Conservation (phyloP, 2,888 invertebrate genomes). For the Brenthis hecate region DNA sequence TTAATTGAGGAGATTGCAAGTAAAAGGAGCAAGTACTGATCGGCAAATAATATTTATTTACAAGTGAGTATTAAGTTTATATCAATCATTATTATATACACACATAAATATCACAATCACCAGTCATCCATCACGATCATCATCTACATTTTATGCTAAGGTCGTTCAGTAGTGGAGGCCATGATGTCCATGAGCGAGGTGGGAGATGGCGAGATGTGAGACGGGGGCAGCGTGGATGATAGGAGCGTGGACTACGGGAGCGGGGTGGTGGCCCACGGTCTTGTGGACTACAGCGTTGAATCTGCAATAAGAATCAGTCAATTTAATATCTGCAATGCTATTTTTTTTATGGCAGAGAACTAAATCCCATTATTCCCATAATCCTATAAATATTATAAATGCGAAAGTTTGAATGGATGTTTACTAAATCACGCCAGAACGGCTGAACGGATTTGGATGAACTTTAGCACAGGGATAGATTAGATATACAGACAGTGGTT, state of each 20-base stretch:
- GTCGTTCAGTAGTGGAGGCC: constrained; percentile 69
- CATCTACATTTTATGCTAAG: constrained; percentile 54
- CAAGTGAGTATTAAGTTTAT: constrained; percentile 66
- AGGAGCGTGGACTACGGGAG: constrained; percentile 65
- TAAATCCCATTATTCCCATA: background rate
- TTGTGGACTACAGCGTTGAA: constrained; percentile 82
- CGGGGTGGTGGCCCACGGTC: constrained; percentile 76
- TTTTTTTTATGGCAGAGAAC: background rate
- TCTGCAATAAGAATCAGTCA: constrained; percentile 51
- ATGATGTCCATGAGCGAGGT: constrained; percentile 69
- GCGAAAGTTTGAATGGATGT: too few species aligned
- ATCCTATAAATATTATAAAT: too few species aligned
- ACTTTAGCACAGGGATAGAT: too few species aligned
- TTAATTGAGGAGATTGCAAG: constrained; percentile 25
- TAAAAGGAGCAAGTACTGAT: constrained; percentile 51
- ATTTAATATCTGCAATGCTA: background rate
- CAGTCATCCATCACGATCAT: constrained; percentile 71
- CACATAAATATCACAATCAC: constrained; percentile 81
- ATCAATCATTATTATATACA: constrained; percentile 61
- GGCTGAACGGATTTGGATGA: too few species aligned
- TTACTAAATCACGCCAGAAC: too few species aligned
- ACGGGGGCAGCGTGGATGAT: constrained; percentile 60
- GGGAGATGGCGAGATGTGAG: constrained; percentile 52
- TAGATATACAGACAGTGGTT: too few species aligned
- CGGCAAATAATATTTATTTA: constrained; percentile 79